Evolutionary conservation across 2,797 vertebrate species (phyloP).

Genomic region (Syncerus caffer): DNA sequence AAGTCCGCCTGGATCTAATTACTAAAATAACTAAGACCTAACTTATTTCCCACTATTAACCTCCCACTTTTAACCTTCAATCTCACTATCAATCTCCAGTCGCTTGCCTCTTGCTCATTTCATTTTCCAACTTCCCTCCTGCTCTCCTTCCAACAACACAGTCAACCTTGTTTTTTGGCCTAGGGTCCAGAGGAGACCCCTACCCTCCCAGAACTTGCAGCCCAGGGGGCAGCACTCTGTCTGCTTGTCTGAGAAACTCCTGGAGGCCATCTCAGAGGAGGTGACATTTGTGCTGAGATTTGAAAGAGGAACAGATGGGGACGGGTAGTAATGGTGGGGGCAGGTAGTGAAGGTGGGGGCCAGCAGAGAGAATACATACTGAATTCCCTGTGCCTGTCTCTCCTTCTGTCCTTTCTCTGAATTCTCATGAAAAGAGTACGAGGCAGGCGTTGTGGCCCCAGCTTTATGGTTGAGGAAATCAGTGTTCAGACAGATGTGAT

Average conservation of each 20-base stretch:
- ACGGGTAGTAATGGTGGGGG: neutral
- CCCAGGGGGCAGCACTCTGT: neutral
- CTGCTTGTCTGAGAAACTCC: neutral
- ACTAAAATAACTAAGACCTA: neutral
- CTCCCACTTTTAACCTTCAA: neutral
- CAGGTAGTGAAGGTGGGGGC: neutral
- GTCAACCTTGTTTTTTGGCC: neutral
- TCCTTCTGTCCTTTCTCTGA: neutral
- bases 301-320: neutral
- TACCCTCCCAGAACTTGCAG: neutral
- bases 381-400: neutral
- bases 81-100: neutral
- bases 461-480: neutral
- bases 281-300: neutral
- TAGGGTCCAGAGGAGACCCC: neutral
- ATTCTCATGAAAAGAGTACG: neutral
- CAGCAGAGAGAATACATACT: neutral
- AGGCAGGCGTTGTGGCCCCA: neutral
- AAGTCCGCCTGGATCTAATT: neutral
- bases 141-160: neutral
- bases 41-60: neutral
- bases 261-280: neutral
- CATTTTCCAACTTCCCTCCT: neutral
- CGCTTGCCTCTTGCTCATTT: neutral
- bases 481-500: neutral